Base-by-base conservation (phyloP, 2,113 vertebrate species). In the Motacilla alba region DNA sequence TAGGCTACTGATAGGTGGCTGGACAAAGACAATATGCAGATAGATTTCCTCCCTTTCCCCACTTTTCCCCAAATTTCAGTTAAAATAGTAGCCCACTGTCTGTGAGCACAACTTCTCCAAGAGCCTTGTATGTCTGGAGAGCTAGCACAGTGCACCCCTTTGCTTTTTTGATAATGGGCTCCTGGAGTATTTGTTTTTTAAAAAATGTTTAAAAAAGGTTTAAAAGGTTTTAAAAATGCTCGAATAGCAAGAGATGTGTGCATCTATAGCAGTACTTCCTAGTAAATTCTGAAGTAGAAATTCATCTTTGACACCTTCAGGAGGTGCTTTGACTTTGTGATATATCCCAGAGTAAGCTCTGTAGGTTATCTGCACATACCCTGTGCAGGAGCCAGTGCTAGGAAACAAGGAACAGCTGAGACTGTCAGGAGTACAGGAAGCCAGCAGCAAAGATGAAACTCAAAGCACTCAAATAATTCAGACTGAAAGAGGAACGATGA, bases 141-240 rank as follows among this genome's bases (percentile, higher is more conserved):
- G 43, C 22, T 84, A 70, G 30, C 22, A 74, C n/a, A 49, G 20
- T 26, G n/a, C 9, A 15, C 3, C 7, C 17, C 17, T 68, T 64
- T 82, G 37, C 4, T 72, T 94, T 94, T 91, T 64, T 46, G 5
- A 41, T 30, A 73, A 46, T 11, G 6, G 14, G 39, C 7, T 59
- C 39, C 13, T 72, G 24, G 72, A 78, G 7, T 37, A 33, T 50
- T 89, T 70, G 1, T 80, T 86, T 37, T 52, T 14, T 2, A 4
- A 7, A 19, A 60, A 31, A 13, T 6, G 4, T 37, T 31, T 28
- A 35, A 0, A 15, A 69, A 59, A 28, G 0, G 2, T 27, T 47
- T 27, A 0, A 27, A 72, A 70, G 15, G 0, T 53, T 75, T 43
- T 30, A 1, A 35, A 70, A 76, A 24, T 52, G 24, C 43, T 73